A percentile compares a stretch with the other conserved stretches of the same genome.
Conservation (phyloP, 1,140 invertebrate species). For the Lucilia sericata region DNA sequence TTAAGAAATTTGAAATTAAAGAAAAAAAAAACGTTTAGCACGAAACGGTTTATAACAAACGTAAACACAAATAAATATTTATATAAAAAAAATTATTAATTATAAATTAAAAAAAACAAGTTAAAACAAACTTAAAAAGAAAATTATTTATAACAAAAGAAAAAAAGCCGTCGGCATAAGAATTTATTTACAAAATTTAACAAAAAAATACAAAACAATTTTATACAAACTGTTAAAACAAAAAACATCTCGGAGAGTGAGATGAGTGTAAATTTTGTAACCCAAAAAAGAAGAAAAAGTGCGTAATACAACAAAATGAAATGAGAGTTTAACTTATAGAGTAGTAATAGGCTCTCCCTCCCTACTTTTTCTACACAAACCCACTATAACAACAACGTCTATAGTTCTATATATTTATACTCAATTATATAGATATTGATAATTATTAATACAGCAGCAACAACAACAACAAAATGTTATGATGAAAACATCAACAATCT, state of each 20-base stretch:
- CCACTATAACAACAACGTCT: no score
- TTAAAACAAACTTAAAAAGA: constrained; percentile 42
- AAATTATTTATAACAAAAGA: constrained; percentile 19
- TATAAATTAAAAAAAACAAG: constrained; percentile 3
- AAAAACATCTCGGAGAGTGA: constrained; percentile 23
- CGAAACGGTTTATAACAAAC: not conserved
- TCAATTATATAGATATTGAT: not conserved
- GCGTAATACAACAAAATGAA: constrained; percentile 1
- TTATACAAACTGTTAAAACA: not conserved
- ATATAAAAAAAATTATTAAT: not conserved
- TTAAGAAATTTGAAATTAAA: constrained; percentile 18
- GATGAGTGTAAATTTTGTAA: constrained; percentile 1
- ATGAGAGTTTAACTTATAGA: not conserved
- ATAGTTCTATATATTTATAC: not conserved
- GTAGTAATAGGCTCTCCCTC: not conserved
- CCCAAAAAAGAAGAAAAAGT: not conserved
- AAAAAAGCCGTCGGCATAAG: constrained; percentile 28
- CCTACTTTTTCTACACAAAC: not conserved
- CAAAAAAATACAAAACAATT: not conserved
- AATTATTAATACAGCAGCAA: constrained; percentile 1
- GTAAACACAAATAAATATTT: not conserved
- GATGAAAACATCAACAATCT: constrained; percentile 20
- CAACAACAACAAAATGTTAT: not conserved
- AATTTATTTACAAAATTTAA: constrained; percentile 13
- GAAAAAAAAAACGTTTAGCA: not conserved